phyloP scores from a whole-genome alignment of 2,797 vertebrate genomes.

The Arremon aurantiirostris region DNA sequence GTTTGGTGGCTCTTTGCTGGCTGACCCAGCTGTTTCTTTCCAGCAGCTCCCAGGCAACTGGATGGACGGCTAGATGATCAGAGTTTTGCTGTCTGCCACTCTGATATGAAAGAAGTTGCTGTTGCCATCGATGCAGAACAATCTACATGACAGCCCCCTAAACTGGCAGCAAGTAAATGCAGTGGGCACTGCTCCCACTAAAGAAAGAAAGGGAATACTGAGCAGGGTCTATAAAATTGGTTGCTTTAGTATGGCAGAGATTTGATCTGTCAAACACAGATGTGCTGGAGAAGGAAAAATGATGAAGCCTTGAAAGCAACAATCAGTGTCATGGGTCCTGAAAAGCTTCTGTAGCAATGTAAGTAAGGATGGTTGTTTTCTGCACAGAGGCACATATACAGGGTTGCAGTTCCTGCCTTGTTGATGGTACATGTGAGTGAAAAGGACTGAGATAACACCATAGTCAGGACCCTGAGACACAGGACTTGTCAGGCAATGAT shows the following conservation, averaged over 20 bases:
- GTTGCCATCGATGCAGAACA: constrained; percentile 21
- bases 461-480: neutral
- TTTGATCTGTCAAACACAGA: neutral
- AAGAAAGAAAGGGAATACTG: neutral
- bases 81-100: constrained; percentile 40
- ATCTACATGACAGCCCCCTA: constrained; percentile 40
- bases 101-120: neutral
- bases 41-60: neutral
- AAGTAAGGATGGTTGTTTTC: neutral
- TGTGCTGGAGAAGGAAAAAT: neutral
- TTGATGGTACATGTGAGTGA: neutral
- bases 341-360: neutral
- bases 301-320: neutral
- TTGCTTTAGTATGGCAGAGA: neutral
- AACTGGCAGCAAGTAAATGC: neutral
- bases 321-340: neutral
- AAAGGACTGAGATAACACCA: neutral
- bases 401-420: neutral
- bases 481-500: neutral
- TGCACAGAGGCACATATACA: neutral
- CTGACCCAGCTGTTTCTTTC: neutral
- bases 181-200: neutral
- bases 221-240: neutral
- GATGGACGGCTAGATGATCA: neutral
- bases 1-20: neutral